Percentiles rank a stretch among this genome's conserved stretches.
These are phyloP conservation scores for Noctua janthe DNA, from an alignment of 2,888 invertebrate species.

Conservation along the genomic window DNA sequence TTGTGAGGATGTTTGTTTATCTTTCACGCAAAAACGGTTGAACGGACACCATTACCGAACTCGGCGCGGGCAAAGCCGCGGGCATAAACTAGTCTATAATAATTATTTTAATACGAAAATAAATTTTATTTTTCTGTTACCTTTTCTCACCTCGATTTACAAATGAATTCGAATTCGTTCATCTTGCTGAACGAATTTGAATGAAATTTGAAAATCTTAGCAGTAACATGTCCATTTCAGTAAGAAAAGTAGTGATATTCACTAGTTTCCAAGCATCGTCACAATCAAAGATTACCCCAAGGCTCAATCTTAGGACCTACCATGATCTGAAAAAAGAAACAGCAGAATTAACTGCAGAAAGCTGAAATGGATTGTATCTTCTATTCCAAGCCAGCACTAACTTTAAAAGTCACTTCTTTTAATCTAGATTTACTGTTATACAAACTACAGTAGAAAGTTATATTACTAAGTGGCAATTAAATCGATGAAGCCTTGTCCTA, in stretches of 20 bases:
- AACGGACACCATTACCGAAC: too few species aligned
- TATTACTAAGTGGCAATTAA: conserved; percentile 39
- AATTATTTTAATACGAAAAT: too few species aligned
- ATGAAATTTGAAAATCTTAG: not conserved
- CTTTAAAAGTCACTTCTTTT: not conserved
- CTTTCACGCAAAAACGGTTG: too few species aligned
- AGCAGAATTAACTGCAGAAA: not conserved
- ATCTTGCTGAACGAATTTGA: not conserved
- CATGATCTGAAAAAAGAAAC: not conserved
- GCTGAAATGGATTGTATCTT: not conserved
- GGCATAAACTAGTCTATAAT: too few species aligned
- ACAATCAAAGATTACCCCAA: not conserved
- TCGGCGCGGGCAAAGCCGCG: too few species aligned
- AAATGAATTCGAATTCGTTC: too few species aligned
- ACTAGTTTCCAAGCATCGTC: not conserved
- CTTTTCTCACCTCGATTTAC: not conserved
- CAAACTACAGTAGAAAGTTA: conserved; percentile 1
- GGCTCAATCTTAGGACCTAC: not conserved
- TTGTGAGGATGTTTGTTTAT: not conserved
- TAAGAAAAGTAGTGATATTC: not conserved
- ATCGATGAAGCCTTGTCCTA: conserved; percentile 34
- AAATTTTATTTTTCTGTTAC: not conserved
- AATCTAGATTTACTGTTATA: conserved; percentile 25
- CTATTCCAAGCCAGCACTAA: not conserved
- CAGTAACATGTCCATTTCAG: not conserved